phyloP scores from a whole-genome alignment of 1,140 invertebrate species.

The Procambarus virginalis region DNA sequence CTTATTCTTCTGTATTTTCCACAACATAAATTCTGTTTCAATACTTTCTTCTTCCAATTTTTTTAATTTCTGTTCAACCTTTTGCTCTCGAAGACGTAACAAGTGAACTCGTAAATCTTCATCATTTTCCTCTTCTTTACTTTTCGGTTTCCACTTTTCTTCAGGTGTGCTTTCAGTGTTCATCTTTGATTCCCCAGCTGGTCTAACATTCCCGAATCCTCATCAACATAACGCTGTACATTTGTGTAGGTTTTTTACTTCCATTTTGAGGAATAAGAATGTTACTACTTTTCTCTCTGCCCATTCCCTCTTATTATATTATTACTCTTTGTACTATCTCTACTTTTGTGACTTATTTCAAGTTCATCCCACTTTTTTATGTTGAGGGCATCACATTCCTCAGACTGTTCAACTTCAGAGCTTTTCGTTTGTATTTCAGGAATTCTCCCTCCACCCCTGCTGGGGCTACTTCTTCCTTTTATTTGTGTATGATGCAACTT shows the following conservation, averaged over 20 bases:
- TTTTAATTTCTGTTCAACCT: constrained; percentile 45
- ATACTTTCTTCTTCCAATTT: constrained; percentile 49
- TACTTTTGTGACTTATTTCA: background rate
- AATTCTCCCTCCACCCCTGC: background rate
- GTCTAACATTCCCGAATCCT: background rate
- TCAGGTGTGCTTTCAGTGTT: background rate
- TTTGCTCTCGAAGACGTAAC: constrained; percentile 49
- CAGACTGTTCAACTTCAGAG: background rate
- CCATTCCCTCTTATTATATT: background rate
- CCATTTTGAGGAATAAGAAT: background rate
- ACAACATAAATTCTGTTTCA: constrained; percentile 49
- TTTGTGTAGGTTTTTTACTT: background rate
- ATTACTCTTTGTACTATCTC: background rate
- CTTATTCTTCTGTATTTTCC: constrained; percentile 26
- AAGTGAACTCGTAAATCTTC: constrained; percentile 45
- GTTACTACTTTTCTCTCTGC: background rate
- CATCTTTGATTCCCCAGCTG: background rate
- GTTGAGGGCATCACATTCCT: background rate
- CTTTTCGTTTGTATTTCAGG: background rate
- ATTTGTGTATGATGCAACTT: background rate
- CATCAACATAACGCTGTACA: background rate
- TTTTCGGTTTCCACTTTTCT: background rate
- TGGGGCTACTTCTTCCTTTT: background rate
- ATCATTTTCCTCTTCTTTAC: constrained; percentile 28
- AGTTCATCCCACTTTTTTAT: background rate